Evolutionary conservation across 1,140 invertebrate genomes (phyloP).

Genomic region (Bicyclus anynana): DNA sequence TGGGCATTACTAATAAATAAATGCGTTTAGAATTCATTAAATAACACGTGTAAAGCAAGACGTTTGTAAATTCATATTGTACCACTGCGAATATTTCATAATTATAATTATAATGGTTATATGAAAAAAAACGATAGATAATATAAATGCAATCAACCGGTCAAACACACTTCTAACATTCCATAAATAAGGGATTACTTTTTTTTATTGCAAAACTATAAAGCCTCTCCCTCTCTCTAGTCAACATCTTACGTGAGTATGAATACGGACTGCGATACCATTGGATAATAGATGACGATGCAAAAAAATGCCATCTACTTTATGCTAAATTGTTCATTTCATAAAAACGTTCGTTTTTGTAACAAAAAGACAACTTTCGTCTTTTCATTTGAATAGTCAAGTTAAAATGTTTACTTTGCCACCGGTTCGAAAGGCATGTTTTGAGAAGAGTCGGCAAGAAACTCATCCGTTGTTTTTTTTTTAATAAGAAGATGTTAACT

Average conservation of each 20-base stretch:
- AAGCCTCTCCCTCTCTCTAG: constrained; percentile 6
- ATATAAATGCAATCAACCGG: constrained; percentile 52
- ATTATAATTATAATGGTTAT: constrained; percentile 26
- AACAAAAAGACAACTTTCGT: too few relatives aligned
- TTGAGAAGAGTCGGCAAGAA: too few relatives aligned
- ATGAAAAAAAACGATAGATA: constrained; percentile 19
- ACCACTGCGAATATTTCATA: constrained; percentile 28
- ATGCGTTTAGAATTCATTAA: neutral
- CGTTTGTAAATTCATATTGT: constrained; percentile 12
- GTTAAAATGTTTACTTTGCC: too few relatives aligned
- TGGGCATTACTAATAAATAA: neutral
- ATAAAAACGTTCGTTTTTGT: too few relatives aligned
- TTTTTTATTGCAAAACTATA: constrained; percentile 40
- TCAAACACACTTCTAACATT: constrained; percentile 44
- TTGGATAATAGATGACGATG: too few relatives aligned
- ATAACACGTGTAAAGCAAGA: neutral
- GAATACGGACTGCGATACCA: too few relatives aligned
- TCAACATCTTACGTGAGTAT: constrained; percentile 17
- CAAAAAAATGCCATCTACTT: too few relatives aligned
- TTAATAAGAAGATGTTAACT: constrained; percentile 32
- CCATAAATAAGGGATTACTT: constrained; percentile 43
- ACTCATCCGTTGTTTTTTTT: too few relatives aligned
- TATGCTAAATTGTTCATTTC: too few relatives aligned
- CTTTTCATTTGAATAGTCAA: too few relatives aligned
- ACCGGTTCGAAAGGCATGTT: too few relatives aligned